A percentile compares a stretch with the other conserved stretches of the same genome.
Conservation (phyloP, 1,140 invertebrate genomes). For the Mizuhopecten yessoensis region DNA sequence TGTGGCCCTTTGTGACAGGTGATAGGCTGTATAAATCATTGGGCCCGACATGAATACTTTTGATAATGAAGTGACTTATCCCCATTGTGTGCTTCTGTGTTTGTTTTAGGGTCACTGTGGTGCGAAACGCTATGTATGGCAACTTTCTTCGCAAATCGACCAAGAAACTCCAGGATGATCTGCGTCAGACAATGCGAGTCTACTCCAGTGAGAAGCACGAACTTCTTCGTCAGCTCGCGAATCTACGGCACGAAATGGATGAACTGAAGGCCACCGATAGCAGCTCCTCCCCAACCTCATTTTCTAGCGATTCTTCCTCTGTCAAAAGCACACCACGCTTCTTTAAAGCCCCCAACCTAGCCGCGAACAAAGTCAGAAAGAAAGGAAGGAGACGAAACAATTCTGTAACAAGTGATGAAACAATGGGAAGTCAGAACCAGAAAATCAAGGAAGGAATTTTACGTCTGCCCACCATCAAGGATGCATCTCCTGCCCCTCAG, state of each 20-base stretch:
- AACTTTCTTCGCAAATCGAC: slow-evolving; percentile 59
- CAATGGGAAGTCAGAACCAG: neutral
- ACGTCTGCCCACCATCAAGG: slow-evolving; percentile 50
- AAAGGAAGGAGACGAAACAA: slow-evolving; percentile 54
- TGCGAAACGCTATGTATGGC: slow-evolving; percentile 64
- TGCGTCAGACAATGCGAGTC: slow-evolving; percentile 68
- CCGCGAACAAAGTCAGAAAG: slow-evolving; percentile 59
- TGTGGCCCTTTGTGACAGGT: neutral
- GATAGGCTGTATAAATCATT: neutral
- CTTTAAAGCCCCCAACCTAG: slow-evolving; percentile 66
- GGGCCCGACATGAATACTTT: neutral
- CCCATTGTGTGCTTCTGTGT: slow-evolving; percentile 25
- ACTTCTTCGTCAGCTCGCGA: slow-evolving; percentile 65
- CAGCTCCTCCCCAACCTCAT: slow-evolving; percentile 53
- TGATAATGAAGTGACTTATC: slow-evolving; percentile 20
- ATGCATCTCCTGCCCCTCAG: neutral
- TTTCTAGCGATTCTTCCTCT: slow-evolving; percentile 38
- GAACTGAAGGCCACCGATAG: slow-evolving; percentile 51
- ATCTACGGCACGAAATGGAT: slow-evolving; percentile 61
- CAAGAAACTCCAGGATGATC: slow-evolving; percentile 69
- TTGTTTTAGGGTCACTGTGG: slow-evolving; percentile 56
- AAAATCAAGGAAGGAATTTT: slow-evolving; percentile 54
- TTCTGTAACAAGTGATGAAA: slow-evolving; percentile 22
- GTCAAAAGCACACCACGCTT: slow-evolving; percentile 54
- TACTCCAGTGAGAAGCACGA: slow-evolving; percentile 69